phyloP scores from a whole-genome alignment of 2,113 vertebrate genomes.

The Orycteropus afer region DNA sequence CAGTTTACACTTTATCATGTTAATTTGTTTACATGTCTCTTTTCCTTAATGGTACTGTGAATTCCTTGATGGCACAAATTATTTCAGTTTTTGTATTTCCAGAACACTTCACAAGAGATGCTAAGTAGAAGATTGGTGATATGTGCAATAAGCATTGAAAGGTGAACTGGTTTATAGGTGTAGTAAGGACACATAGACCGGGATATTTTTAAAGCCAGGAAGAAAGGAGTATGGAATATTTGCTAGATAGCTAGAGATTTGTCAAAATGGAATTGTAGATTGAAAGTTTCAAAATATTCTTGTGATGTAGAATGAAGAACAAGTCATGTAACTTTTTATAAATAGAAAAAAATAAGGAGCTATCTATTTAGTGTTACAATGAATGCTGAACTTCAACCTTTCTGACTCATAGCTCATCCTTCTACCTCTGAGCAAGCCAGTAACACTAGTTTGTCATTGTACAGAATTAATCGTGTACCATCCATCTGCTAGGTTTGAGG shows the following conservation, averaged over 20 bases:
- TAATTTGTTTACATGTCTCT: background rate
- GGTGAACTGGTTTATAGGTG: background rate
- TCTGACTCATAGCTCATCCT: background rate
- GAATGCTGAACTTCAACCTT: background rate
- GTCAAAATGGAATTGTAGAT: background rate
- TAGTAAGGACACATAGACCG: background rate
- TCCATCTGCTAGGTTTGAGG: background rate
- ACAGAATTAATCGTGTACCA: background rate
- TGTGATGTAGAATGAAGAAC: background rate
- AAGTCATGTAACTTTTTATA: background rate
- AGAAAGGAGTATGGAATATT: background rate
- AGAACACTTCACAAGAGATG: background rate
- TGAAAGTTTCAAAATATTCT: background rate
- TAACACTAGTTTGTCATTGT: background rate
- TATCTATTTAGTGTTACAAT: background rate
- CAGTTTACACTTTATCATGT: background rate
- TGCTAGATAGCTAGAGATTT: background rate
- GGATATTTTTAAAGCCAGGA: background rate
- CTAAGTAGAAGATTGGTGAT: background rate
- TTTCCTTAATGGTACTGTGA: background rate
- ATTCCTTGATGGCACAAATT: background rate
- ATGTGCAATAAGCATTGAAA: background rate
- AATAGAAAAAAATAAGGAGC: background rate
- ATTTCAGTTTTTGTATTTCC: slow-evolving; percentile 17
- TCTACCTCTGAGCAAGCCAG: background rate